phyloP scores from a whole-genome alignment of 2,797 vertebrate genomes.

The Heteromormyrus szaboi region DNA sequence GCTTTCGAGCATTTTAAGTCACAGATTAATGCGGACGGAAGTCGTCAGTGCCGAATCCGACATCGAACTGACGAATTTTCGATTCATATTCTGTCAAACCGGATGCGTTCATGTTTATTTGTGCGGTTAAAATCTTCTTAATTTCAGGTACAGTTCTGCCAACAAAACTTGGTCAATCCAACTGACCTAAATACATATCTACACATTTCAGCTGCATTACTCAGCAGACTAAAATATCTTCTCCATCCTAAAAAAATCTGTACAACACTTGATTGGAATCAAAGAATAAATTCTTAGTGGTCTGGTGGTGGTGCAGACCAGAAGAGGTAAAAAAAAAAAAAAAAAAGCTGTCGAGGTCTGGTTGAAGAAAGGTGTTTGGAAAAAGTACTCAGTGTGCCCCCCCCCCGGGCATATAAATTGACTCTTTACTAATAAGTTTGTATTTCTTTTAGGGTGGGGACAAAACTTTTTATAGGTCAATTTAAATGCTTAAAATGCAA shows the following conservation, averaged over 20 bases:
- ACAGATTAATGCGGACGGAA: not conserved
- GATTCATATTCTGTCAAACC: constrained; percentile 2
- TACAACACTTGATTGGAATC: constrained; percentile 58
- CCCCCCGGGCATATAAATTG: not conserved
- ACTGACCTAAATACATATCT: constrained; percentile 85
- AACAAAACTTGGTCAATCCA: constrained; percentile 81
- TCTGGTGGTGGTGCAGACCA: not conserved
- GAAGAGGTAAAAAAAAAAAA: not conserved
- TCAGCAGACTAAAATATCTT: constrained; percentile 66
- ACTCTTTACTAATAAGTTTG: not conserved
- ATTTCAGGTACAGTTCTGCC: constrained; percentile 72
- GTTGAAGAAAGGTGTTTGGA: not conserved
- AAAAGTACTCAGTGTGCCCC: not conserved
- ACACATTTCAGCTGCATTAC: constrained; percentile 70
- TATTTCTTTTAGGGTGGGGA: not conserved
- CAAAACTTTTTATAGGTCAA: not conserved
- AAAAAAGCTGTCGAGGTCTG: not conserved
- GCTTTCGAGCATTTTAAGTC: not conserved
- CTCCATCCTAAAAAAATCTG: constrained; percentile 62
- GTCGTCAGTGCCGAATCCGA: not conserved
- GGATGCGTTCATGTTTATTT: constrained; percentile 17
- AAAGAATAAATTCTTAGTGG: constrained; percentile 43
- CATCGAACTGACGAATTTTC: not conserved
- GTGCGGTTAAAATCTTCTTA: constrained; percentile 42
- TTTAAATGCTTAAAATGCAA: constrained; percentile 45